Evolutionary conservation across 2,888 invertebrate species (phyloP).

Genomic region (Diarsia brunnea): DNA sequence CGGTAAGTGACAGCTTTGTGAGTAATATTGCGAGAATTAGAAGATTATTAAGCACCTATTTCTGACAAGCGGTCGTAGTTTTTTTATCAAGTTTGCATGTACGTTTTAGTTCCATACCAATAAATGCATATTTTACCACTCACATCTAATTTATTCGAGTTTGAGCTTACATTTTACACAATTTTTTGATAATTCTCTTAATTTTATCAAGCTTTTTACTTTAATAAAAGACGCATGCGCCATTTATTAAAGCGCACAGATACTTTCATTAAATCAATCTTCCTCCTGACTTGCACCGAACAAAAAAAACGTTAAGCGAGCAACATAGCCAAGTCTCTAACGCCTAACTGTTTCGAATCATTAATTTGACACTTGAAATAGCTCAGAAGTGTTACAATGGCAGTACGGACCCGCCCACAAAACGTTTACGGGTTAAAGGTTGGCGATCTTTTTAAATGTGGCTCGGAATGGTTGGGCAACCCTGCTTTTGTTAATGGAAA

Average conservation of each 20-base stretch:
- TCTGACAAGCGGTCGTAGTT: neutral
- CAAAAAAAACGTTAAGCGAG: conserved; percentile 65
- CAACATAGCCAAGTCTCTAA: conserved; percentile 76
- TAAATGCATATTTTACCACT: neutral
- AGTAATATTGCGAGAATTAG: neutral
- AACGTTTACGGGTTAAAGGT: conserved; percentile 85
- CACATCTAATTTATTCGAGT: neutral
- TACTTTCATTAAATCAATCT: conserved; percentile 26
- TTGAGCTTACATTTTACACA: neutral
- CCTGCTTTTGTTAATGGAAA: conserved; percentile 84
- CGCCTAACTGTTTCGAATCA: conserved; percentile 85
- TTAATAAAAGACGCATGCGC: neutral
- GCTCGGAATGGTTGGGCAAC: conserved; percentile 76
- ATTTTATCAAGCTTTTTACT: neutral
- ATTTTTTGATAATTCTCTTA: neutral
- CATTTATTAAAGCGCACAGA: neutral
- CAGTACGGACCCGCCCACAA: conserved; percentile 81
- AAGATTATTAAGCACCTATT: neutral
- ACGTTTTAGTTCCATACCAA: neutral
- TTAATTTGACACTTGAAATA: conserved; percentile 89
- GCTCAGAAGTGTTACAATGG: conserved; percentile 84
- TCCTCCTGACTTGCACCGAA: conserved; percentile 64
- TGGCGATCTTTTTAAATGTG: conserved; percentile 80
- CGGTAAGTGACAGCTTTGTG: neutral
- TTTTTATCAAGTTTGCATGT: neutral